These are phyloP conservation scores for Caenorhabditis remanei DNA, from an alignment of 1,140 invertebrate genomes.

Conservation along the genomic window DNA sequence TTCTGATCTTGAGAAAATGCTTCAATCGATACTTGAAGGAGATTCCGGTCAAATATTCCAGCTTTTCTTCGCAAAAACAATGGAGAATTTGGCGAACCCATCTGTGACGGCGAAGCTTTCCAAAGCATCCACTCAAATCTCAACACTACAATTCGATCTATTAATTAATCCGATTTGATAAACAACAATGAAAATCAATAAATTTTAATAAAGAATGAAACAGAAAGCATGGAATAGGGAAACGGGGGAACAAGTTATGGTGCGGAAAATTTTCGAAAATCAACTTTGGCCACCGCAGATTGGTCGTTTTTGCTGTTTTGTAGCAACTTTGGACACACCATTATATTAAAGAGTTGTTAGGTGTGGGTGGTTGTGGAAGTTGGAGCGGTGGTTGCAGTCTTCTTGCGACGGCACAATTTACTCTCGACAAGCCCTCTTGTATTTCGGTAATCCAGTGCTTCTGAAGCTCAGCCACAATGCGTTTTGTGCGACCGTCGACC, in stretches of 20 bases:
- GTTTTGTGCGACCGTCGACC: not conserved
- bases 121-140: not conserved
- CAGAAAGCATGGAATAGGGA: not conserved
- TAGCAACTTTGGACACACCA: too few relatives aligned
- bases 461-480: not conserved
- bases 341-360: too few relatives aligned
- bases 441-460: slow-evolving; percentile 9
- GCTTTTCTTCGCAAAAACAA: slow-evolving; percentile 15
- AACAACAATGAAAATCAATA: not conserved
- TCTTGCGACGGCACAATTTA: too few relatives aligned
- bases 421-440: slow-evolving; percentile 79
- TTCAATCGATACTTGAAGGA: not conserved
- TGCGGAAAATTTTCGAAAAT: too few relatives aligned
- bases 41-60: not conserved
- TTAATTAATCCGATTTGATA: not conserved
- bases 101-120: not conserved
- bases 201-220: too few relatives aligned
- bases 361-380: too few relatives aligned
- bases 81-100: slow-evolving; percentile 20
- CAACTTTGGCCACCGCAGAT: too few relatives aligned
- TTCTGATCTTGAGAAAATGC: not conserved
- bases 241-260: not conserved
- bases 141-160: not conserved
- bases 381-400: too few relatives aligned
- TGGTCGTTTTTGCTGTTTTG: too few relatives aligned